Conservation (phyloP, 2,797 vertebrate species). For the Malurus leucopterus region DNA sequence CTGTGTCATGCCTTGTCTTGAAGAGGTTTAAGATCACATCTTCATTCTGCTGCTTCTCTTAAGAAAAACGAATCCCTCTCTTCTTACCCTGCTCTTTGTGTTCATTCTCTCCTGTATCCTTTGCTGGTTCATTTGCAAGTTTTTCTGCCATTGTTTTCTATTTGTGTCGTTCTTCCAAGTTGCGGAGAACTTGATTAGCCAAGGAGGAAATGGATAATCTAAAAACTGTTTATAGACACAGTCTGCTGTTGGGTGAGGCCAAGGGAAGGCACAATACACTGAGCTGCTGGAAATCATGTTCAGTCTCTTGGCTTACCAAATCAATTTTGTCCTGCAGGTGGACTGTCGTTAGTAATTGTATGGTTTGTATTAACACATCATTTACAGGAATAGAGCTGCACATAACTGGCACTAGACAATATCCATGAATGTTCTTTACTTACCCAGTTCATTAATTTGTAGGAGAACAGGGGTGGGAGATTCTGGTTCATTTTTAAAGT, state of each 20-base stretch:
- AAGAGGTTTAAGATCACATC: background rate
- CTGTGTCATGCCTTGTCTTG: background rate
- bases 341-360: background rate
- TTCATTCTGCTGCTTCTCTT: background rate
- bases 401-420: background rate
- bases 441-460: background rate
- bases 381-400: background rate
- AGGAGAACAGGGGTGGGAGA: background rate
- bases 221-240: background rate
- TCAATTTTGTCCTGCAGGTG: background rate
- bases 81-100: background rate
- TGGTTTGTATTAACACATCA: background rate
- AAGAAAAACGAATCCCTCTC: background rate
- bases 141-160: background rate
- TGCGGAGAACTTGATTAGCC: background rate
- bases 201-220: background rate
- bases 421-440: background rate
- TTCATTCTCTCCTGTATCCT: background rate
- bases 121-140: background rate
- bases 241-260: background rate
- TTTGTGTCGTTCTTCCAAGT: accelerated
- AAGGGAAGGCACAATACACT: background rate
- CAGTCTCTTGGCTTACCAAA: background rate
- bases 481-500: background rate
- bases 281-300: background rate